Conservation (phyloP, 2,113 vertebrate species). For the Cochlearius cochlearius region DNA sequence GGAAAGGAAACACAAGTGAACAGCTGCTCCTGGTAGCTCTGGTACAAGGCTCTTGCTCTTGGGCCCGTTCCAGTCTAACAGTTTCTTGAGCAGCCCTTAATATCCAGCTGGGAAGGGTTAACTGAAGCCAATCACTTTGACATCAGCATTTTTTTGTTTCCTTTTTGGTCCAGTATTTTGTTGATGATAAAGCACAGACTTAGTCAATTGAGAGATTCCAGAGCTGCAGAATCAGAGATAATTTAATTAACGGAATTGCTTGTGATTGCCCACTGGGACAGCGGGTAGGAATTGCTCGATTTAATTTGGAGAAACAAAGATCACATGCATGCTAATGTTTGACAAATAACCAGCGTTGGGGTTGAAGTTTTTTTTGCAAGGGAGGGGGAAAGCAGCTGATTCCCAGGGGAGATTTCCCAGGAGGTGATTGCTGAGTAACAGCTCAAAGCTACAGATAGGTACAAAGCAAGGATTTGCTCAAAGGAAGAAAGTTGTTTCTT, state of each 20-base stretch:
- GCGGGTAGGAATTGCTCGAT: slow-evolving; percentile 64
- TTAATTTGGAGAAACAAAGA: slow-evolving; percentile 76
- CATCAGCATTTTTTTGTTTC: slow-evolving; percentile 55
- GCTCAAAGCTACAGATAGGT: background rate
- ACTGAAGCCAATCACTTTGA: slow-evolving; percentile 8
- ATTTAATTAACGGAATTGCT: slow-evolving; percentile 75
- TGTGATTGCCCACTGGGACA: slow-evolving; percentile 67
- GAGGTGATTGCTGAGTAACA: background rate
- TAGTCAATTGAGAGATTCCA: slow-evolving; percentile 73
- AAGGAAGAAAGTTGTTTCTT: background rate
- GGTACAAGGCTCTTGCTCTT: background rate
- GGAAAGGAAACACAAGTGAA: background rate
- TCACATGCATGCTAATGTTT: slow-evolving; percentile 68
- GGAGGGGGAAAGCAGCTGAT: background rate
- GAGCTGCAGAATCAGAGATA: slow-evolving; percentile 72
- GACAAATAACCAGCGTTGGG: slow-evolving; percentile 60
- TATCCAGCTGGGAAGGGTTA: slow-evolving; percentile 58
- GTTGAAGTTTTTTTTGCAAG: slow-evolving; percentile 15
- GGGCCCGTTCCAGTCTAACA: background rate
- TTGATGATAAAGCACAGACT: slow-evolving; percentile 68
- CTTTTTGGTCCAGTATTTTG: slow-evolving; percentile 54
- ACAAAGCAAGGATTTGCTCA: background rate
- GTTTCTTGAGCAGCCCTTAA: slow-evolving; percentile 31
- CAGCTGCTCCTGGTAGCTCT: background rate
- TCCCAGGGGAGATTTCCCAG: background rate